Conservation (phyloP, 2,797 vertebrate species). For the Anniella stebbinsi region DNA sequence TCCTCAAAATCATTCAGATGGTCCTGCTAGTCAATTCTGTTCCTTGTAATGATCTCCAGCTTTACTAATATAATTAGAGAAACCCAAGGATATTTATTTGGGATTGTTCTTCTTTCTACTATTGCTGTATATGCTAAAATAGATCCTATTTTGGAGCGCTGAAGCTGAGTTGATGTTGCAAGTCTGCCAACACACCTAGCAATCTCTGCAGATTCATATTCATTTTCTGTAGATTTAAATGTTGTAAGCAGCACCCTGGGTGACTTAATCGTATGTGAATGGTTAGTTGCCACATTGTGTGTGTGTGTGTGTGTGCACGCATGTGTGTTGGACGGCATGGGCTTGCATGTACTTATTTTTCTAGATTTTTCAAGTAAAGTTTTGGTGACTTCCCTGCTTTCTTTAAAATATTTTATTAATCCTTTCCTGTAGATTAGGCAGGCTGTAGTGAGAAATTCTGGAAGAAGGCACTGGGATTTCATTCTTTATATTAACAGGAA, state of each 20-base stretch:
- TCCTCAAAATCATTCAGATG: background rate
- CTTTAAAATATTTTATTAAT: background rate
- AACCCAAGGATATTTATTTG: background rate
- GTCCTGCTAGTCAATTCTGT: background rate
- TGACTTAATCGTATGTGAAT: background rate
- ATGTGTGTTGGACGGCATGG: background rate
- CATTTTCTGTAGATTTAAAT: background rate
- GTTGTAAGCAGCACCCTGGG: background rate
- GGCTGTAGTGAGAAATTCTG: rapidly evolving
- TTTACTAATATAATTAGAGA: background rate
- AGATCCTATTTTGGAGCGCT: background rate
- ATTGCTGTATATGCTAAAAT: no score
- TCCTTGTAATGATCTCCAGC: background rate
- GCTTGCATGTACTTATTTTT: background rate
- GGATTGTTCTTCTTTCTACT: background rate
- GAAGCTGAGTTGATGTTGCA: background rate
- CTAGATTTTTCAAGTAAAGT: background rate
- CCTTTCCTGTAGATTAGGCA: rapidly evolving
- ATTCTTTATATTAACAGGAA: slow-evolving; percentile 12
- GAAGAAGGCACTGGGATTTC: rapidly evolving
- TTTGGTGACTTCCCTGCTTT: rapidly evolving
- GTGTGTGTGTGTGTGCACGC: background rate
- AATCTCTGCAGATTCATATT: background rate
- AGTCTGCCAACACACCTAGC: background rate
- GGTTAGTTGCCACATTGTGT: background rate